Evolutionary conservation across 2,888 invertebrate species (phyloP).

Genomic region (Sussaba pulchella): DNA sequence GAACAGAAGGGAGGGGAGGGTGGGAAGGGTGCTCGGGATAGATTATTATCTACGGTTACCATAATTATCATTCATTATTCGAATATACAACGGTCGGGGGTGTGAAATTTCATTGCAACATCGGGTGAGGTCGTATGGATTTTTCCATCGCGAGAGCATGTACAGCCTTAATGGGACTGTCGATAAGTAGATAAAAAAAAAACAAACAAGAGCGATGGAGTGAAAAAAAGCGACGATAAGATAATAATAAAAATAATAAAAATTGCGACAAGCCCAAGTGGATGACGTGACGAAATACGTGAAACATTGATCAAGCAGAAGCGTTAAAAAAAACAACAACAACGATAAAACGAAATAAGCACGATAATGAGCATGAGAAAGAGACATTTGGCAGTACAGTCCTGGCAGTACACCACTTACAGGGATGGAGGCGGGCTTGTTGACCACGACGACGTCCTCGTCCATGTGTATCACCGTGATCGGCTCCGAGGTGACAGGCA

Average conservation of each 20-base stretch:
- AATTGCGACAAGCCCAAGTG: constrained; percentile 12
- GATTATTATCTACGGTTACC: constrained; percentile 25
- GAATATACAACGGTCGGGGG: constrained; percentile 1
- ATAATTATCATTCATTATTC: constrained; percentile 12
- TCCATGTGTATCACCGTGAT: constrained; percentile 99
- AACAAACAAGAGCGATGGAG: neutral
- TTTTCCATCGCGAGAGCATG: no score
- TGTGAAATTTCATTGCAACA: constrained; percentile 18
- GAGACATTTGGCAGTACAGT: constrained; percentile 82
- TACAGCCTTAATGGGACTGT: no score
- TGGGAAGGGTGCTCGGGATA: neutral
- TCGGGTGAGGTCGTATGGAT: constrained; percentile 2
- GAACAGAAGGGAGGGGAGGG: neutral
- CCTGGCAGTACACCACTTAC: constrained; percentile 94
- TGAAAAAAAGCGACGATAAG: constrained; percentile 23
- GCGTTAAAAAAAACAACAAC: constrained; percentile 32
- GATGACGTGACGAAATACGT: neutral
- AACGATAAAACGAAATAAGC: constrained; percentile 48
- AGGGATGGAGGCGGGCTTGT: constrained; percentile 99
- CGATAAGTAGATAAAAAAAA: neutral
- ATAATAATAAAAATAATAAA: constrained; percentile 16
- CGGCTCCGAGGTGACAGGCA: constrained; percentile 98
- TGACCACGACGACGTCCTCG: constrained; percentile 99
- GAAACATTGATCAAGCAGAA: constrained; percentile 26
- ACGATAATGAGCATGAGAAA: constrained; percentile 54